These are phyloP conservation scores for Pampusana beccarii DNA, from an alignment of 2,113 vertebrate genomes.

Conservation along the genomic window DNA sequence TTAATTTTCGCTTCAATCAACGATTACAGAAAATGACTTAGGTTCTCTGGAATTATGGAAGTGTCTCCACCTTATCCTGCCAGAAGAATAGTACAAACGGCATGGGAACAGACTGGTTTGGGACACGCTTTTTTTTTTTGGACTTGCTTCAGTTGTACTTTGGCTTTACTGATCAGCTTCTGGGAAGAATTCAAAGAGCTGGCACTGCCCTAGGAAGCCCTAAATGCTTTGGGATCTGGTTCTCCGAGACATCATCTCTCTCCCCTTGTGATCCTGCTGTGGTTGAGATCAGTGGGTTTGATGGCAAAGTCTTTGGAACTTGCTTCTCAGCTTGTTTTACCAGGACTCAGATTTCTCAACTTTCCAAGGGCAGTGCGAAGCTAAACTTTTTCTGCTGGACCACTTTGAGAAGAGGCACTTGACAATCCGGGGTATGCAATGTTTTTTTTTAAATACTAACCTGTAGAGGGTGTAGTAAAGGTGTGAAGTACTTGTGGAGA, in stretches of 20 bases:
- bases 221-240: not conserved
- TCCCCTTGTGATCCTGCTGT: not conserved
- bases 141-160: not conserved
- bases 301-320: not conserved
- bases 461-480: not conserved
- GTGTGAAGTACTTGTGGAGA: not conserved
- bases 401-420: not conserved
- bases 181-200: constrained; percentile 17
- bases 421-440: not conserved
- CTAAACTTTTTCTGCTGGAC: not conserved
- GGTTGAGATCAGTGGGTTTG: not conserved
- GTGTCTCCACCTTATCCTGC: not conserved
- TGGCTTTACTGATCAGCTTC: not conserved
- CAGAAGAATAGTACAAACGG: not conserved
- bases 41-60: constrained; percentile 11
- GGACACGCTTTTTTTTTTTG: not conserved
- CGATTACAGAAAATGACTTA: not conserved
- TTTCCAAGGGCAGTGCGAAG: not conserved
- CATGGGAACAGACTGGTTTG: not conserved
- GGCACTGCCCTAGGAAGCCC: not conserved
- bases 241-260: not conserved
- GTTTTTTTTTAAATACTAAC: not conserved
- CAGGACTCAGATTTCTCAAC: not conserved
- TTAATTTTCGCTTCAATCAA: not conserved
- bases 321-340: not conserved